Percentiles rank a stretch among this genome's conserved stretches.
phyloP scores from a whole-genome alignment of 2,113 vertebrate genomes.

The Oreochromis aureus region DNA sequence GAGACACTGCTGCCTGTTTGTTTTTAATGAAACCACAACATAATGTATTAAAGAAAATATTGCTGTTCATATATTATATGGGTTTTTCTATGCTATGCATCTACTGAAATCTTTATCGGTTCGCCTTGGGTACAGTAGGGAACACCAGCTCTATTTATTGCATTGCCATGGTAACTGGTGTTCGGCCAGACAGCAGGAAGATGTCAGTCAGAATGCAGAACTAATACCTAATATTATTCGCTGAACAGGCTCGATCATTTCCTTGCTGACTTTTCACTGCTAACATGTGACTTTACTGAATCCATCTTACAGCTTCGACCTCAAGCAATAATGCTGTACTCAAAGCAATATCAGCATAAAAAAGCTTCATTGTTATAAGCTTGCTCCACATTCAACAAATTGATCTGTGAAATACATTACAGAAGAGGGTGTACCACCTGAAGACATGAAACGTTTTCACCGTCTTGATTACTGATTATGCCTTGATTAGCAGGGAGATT shows the following conservation, averaged over 20 bases:
- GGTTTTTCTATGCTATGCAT: not conserved
- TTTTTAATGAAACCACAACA: not conserved
- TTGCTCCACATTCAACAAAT: conserved; percentile 19
- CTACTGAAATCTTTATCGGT: not conserved
- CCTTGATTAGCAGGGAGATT: conserved; percentile 44
- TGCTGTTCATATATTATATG: not conserved
- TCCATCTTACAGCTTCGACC: not conserved
- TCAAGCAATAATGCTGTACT: not conserved
- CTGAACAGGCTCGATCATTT: not conserved
- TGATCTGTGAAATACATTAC: conserved; percentile 10
- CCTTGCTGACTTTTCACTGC: not conserved
- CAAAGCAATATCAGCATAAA: not conserved
- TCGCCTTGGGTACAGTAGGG: not conserved
- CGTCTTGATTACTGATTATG: conserved; percentile 61
- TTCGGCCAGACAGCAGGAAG: not conserved
- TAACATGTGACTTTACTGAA: not conserved
- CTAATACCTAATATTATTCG: not conserved
- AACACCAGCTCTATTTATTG: not conserved
- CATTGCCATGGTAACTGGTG: conserved; percentile 10
- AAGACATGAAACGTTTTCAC: conserved; percentile 31
- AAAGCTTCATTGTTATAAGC: not conserved
- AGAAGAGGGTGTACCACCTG: conserved; percentile 26
- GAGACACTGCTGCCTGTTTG: not conserved
- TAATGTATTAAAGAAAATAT: not conserved
- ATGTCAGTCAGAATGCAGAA: not conserved